Conservation (phyloP, 2,797 vertebrate species). For the Pseudocheirus occidentalis region DNA sequence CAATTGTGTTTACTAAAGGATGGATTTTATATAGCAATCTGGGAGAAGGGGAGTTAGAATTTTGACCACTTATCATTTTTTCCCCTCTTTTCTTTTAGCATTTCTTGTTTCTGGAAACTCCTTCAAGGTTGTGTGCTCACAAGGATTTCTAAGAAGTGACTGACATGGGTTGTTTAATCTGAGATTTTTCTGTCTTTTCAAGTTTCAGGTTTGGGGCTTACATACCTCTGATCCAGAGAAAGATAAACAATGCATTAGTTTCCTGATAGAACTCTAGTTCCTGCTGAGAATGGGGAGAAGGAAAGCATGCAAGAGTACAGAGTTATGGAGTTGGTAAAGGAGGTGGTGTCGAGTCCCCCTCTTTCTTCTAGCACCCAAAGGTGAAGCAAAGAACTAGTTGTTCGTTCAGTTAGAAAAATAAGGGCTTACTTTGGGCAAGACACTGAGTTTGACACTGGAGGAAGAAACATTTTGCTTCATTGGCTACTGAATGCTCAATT, state of each 20-base stretch:
- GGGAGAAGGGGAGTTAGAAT: not conserved
- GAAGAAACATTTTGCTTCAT: not conserved
- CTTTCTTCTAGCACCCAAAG: not conserved
- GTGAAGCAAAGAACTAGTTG: not conserved
- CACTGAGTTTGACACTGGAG: not conserved
- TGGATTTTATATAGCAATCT: not conserved
- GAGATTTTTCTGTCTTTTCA: not conserved
- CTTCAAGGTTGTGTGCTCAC: not conserved
- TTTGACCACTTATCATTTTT: not conserved
- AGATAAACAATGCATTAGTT: not conserved
- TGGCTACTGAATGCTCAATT: not conserved
- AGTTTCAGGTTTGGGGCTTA: not conserved
- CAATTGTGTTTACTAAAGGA: not conserved
- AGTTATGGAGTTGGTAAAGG: no score
- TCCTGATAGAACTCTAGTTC: not conserved
- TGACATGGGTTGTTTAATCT: not conserved
- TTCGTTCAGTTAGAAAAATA: not conserved
- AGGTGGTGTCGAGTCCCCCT: not conserved
- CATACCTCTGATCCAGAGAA: not conserved
- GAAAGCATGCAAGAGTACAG: no score
- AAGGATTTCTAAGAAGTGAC: not conserved
- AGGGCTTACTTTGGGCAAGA: not conserved
- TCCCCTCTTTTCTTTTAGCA: not conserved
- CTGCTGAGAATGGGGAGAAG: no score
- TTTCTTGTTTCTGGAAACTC: not conserved